Conservation (phyloP, 2,113 vertebrate species). For the Oncorhynchus keta region DNA sequence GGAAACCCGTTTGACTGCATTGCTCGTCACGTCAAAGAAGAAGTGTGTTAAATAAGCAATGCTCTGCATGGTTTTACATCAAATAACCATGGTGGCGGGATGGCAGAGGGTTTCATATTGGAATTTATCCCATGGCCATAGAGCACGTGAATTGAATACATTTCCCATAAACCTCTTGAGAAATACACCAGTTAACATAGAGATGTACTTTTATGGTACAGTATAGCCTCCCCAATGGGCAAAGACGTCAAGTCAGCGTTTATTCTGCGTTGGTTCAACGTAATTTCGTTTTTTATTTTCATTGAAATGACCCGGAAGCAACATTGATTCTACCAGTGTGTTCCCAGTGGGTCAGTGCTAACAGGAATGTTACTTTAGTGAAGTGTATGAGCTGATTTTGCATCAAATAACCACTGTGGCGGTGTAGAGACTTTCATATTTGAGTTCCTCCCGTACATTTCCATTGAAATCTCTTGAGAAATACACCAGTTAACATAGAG, state of each 20-base stretch:
- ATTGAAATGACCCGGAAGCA: too few relatives aligned
- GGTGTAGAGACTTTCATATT: neutral
- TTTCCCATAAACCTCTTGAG: too few relatives aligned
- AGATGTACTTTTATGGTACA: too few relatives aligned
- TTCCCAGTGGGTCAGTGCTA: neutral
- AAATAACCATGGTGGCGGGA: too few relatives aligned
- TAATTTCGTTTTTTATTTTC: too few relatives aligned
- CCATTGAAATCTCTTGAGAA: neutral
- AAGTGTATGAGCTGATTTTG: too few relatives aligned
- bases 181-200: too few relatives aligned
- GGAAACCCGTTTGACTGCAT: constrained; percentile 22
- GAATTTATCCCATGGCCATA: constrained; percentile 3
- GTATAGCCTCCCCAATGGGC: too few relatives aligned
- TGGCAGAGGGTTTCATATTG: neutral
- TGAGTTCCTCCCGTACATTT: neutral
- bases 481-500: constrained; percentile 33
- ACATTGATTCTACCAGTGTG: neutral
- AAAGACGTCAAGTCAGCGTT: too few relatives aligned
- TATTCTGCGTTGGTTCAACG: too few relatives aligned
- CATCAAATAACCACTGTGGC: too few relatives aligned
- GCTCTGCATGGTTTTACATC: neutral
- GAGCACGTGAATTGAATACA: constrained; percentile 6
- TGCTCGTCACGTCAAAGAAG: constrained; percentile 5
- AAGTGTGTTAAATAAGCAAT: neutral
- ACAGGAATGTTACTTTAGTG: too few relatives aligned